These are phyloP conservation scores for Pantherophis guttatus DNA, from an alignment of 2,113 vertebrate genomes.

Conservation along the genomic window DNA sequence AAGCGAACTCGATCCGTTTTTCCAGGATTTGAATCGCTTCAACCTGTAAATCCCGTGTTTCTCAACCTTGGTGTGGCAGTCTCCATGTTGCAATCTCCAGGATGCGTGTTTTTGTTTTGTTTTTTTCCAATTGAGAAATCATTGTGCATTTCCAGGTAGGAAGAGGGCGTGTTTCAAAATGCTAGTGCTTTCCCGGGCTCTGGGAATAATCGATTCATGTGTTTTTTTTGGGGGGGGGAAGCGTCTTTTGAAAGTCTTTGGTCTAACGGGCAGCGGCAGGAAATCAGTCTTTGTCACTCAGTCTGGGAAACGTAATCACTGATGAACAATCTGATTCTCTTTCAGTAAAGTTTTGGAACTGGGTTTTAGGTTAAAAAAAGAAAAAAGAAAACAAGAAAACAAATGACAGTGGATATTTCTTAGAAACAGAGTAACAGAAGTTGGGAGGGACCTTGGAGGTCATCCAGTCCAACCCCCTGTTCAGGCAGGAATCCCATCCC, in stretches of 20 bases:
- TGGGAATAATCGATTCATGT: neutral
- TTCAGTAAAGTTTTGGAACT: neutral
- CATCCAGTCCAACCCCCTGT: neutral
- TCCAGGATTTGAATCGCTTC: neutral
- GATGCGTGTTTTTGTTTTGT: neutral
- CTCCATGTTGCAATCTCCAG: neutral
- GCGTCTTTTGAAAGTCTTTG: neutral
- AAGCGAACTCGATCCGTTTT: neutral
- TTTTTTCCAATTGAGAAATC: conserved; percentile 5
- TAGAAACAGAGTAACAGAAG: neutral
- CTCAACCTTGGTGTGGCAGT: neutral
- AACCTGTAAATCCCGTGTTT: neutral
- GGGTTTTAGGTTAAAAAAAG: neutral
- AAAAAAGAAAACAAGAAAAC: neutral
- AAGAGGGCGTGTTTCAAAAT: neutral
- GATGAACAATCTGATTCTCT: neutral
- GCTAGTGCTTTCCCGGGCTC: neutral
- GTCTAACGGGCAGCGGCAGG: no score
- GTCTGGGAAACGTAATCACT: neutral
- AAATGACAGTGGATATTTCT: neutral
- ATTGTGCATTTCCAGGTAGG: neutral
- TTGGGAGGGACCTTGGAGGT: neutral
- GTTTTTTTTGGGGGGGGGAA: neutral
- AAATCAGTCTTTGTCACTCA: neutral
- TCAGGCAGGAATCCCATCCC: no score